Conservation (phyloP, 2,888 invertebrate genomes). For the Halocaridina rubra region DNA sequence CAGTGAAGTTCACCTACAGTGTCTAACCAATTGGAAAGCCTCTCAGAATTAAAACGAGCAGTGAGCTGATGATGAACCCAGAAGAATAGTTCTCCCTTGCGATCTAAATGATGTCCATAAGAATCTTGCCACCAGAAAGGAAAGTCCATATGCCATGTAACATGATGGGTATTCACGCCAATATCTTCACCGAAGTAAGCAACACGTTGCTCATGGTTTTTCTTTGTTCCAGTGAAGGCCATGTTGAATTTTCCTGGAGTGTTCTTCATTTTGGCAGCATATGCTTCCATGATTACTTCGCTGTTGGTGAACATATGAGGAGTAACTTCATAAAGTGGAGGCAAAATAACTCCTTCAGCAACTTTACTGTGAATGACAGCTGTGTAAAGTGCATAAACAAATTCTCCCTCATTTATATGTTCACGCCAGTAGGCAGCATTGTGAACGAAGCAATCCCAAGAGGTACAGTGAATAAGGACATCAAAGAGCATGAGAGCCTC, state of each 20-base stretch:
- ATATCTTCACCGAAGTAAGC: constrained; percentile 81
- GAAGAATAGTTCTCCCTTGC: constrained; percentile 67
- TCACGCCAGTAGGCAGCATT: constrained; percentile 78
- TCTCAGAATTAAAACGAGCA: constrained; percentile 68
- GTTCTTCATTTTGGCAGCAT: constrained; percentile 64
- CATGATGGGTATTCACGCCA: constrained; percentile 76
- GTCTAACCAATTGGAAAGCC: constrained; percentile 65
- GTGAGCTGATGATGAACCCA: constrained; percentile 65
- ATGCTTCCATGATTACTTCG: constrained; percentile 73
- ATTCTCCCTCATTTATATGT: constrained; percentile 76
- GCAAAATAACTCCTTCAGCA: constrained; percentile 72
- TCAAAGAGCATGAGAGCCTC: constrained; percentile 77
- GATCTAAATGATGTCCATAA: constrained; percentile 59
- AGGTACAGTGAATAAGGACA: constrained; percentile 78
- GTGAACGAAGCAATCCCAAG: constrained; percentile 77
- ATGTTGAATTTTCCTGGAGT: constrained; percentile 65
- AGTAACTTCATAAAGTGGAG: constrained; percentile 77
- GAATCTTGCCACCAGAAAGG: constrained; percentile 58
- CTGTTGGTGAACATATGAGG: constrained; percentile 76
- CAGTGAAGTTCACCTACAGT: constrained; percentile 65
- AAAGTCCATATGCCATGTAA: constrained; percentile 50
- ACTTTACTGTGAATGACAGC: constrained; percentile 72
- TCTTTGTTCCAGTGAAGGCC: constrained; percentile 66
- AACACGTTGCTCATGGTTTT: constrained; percentile 74
- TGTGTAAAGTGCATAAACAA: constrained; percentile 75